These are phyloP conservation scores for Chironomus tepperi DNA, from an alignment of 1,140 invertebrate genomes.

Conservation along the genomic window DNA sequence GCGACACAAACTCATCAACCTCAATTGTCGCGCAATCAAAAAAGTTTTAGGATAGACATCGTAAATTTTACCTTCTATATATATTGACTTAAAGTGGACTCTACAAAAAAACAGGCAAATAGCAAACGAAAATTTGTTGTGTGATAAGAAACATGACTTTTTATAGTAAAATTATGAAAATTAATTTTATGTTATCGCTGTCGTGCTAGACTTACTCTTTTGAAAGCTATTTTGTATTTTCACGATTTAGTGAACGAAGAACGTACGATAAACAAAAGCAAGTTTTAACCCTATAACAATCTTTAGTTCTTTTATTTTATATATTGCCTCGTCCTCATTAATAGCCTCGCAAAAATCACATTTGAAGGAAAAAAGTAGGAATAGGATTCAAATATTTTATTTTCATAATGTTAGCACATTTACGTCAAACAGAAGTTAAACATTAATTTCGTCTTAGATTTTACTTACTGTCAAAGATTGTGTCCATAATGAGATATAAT, in stretches of 20 bases:
- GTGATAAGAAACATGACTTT: conserved; percentile 22
- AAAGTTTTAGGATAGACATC: not conserved
- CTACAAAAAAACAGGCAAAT: not conserved
- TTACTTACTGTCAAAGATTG: too few relatives aligned
- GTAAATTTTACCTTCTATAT: not conserved
- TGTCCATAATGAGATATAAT: too few relatives aligned
- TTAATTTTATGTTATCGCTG: conserved; percentile 19
- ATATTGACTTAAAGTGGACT: not conserved
- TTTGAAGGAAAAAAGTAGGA: too few relatives aligned
- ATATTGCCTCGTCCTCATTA: not conserved
- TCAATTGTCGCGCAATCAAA: not conserved
- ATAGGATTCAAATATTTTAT: too few relatives aligned
- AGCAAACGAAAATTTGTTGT: not conserved
- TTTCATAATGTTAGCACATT: too few relatives aligned
- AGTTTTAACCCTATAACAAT: too few relatives aligned
- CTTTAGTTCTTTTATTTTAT: too few relatives aligned
- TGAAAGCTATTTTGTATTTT: not conserved
- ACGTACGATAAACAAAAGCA: too few relatives aligned
- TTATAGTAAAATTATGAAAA: conserved; percentile 23
- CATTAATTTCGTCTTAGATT: too few relatives aligned
- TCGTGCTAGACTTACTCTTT: not conserved
- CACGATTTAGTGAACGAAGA: not conserved
- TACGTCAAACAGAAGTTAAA: too few relatives aligned
- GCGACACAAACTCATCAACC: conserved; percentile 3
- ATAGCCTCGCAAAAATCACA: not conserved